These are phyloP conservation scores for Zootoca vivipara DNA, from an alignment of 2,113 vertebrate genomes.

Conservation along the genomic window DNA sequence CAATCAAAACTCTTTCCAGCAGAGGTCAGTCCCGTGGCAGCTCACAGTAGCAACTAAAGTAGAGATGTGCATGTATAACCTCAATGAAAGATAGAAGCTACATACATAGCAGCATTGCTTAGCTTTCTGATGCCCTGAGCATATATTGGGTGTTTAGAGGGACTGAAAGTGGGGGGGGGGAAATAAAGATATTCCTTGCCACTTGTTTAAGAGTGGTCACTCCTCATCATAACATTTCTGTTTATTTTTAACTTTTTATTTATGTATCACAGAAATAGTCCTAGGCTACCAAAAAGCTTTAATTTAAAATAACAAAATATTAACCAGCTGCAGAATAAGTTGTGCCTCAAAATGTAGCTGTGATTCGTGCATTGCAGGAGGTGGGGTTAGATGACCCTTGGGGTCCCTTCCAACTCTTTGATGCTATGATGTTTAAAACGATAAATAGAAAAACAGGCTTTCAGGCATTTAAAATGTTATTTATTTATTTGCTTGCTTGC, in stretches of 20 bases:
- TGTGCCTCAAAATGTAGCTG: neutral
- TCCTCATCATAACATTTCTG: neutral
- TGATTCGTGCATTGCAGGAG: too few relatives aligned
- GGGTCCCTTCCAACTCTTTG: too few relatives aligned
- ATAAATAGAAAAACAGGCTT: neutral
- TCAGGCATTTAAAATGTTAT: neutral
- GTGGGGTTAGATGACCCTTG: too few relatives aligned
- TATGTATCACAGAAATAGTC: neutral
- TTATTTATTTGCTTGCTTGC: neutral
- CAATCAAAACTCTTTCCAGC: constrained; percentile 43
- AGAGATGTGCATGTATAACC: neutral
- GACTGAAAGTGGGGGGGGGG: neutral
- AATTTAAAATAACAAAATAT: too few relatives aligned
- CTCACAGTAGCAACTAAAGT: neutral
- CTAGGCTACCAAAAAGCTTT: neutral
- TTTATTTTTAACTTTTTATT: neutral
- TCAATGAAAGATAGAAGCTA: neutral
- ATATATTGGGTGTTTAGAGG: neutral
- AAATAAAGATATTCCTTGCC: neutral
- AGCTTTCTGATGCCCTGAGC: neutral
- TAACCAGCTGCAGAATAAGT: neutral
- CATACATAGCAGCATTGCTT: neutral
- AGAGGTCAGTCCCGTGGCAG: constrained; percentile 65
- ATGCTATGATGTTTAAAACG: too few relatives aligned
- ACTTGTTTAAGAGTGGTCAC: neutral